Evolutionary conservation across 35 echinoderm and acorn worm genomes (phyloP), one percentile per base, ranked within the genome.

Genomic region (Anneissia japonica): DNA sequence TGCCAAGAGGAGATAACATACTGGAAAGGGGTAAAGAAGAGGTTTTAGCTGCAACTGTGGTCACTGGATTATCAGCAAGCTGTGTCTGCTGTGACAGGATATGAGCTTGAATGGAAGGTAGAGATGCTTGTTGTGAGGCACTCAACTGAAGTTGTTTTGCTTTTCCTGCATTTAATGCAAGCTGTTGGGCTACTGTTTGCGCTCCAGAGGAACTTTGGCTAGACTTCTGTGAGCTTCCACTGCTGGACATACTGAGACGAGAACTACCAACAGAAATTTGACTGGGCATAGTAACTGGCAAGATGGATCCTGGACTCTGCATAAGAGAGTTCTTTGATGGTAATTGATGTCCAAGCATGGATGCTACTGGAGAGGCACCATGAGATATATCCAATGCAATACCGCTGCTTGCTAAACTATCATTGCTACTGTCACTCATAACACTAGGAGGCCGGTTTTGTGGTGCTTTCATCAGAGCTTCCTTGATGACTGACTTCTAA

Each of bases 381-480:
- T 64, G 51, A 2, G 91, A 87, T 31, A 86, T 93, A 14, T 46
- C 73, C 28, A 79, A 41, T 72, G 85, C 77, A 13, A 89, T 84
- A 40, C 82, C 37, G 38, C 30, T 75, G 34, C 88, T 89, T 17
- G 56, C 81, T 30, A 86, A n/a, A 30, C 87, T 93, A 40, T 93
- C 92, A 46, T 77, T 93, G 73, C 91, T 93, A 5, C 83, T 81
- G 14, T 93, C 92, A 38, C 83, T 85, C 82, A 93, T 51, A n/a
- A 74, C 87, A 39, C 82, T 89, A 5, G 84, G 87, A 30, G 83
- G 87, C 26, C 80, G 55, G 56, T 39, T 34, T 23, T 51, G 30
- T 30, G 72, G 92, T 33, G 84, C 46, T 74, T 31, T 81, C 40
- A 85, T 74, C 28, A 40, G 77, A 30, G 82, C 77, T 29, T 92